Conservation (phyloP, 2,113 vertebrate genomes). For the Pontoporia blainvillei region DNA sequence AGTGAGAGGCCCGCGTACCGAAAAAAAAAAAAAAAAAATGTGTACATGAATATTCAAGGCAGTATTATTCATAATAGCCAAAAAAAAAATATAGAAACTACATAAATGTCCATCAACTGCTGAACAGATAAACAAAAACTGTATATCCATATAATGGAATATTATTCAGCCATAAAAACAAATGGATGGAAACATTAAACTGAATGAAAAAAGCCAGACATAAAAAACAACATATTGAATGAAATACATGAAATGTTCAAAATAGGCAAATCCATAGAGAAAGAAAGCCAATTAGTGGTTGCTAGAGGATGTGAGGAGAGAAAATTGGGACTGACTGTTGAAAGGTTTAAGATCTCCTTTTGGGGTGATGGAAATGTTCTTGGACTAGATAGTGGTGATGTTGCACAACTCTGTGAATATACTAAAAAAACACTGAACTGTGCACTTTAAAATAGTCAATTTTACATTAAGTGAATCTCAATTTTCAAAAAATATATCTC, state of each 20-base stretch:
- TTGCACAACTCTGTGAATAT: neutral
- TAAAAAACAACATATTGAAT: neutral
- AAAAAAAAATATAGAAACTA: neutral
- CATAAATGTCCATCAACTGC: neutral
- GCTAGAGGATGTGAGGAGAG: neutral
- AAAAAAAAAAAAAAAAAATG: neutral
- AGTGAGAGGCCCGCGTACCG: too few relatives aligned
- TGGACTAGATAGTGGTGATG: neutral
- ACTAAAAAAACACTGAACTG: neutral
- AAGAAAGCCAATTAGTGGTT: neutral
- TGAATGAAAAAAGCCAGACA: neutral
- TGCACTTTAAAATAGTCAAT: neutral
- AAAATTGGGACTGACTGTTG: neutral
- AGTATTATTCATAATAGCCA: neutral
- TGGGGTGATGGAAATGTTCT: neutral
- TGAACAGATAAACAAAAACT: neutral
- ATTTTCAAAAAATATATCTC: neutral
- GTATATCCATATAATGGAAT: neutral
- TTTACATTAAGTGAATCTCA: neutral
- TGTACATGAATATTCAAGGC: neutral
- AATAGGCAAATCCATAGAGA: neutral
- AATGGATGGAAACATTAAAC: neutral
- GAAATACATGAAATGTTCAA: neutral
- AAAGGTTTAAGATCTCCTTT: neutral
- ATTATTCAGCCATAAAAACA: neutral